Conservation (phyloP, 1,140 invertebrate species). For the Chironomus tepperi region DNA sequence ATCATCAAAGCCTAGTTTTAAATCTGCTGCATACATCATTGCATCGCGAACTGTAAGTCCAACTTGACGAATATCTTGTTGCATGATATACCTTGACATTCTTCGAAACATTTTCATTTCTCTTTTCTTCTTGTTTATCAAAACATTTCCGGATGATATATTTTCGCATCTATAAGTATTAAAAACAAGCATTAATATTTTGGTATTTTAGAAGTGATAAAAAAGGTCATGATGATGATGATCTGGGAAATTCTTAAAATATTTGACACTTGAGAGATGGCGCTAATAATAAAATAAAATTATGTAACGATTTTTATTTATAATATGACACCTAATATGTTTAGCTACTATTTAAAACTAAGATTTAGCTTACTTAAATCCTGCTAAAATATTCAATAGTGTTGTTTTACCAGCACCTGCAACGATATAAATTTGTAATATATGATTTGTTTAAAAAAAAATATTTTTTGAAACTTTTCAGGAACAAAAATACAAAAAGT, state of each 20-base stretch:
- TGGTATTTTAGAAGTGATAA: not conserved
- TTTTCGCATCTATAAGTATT: not conserved
- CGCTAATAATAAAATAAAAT: not conserved
- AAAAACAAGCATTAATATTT: not conserved
- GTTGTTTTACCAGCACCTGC: constrained; percentile 86
- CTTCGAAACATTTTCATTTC: constrained; percentile 71
- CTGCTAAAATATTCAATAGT: constrained; percentile 71
- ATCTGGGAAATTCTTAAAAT: not conserved
- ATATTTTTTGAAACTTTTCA: not conserved
- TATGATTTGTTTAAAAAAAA: no score
- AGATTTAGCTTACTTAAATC: constrained; percentile 71
- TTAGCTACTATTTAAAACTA: not conserved
- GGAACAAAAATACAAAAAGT: no score
- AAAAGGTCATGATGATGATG: not conserved
- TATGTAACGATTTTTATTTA: no score
- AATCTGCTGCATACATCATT: constrained; percentile 75
- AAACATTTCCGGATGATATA: constrained; percentile 52
- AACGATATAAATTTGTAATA: no score
- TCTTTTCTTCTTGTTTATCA: constrained; percentile 64
- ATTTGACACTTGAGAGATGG: not conserved
- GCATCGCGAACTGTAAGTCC: constrained; percentile 77
- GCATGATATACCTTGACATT: constrained; percentile 90
- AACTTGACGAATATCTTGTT: constrained; percentile 79
- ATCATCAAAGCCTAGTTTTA: constrained; percentile 64
- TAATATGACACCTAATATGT: not conserved